Base-by-base conservation (phyloP, 2,888 invertebrate species). In the Thalpophila matura region DNA sequence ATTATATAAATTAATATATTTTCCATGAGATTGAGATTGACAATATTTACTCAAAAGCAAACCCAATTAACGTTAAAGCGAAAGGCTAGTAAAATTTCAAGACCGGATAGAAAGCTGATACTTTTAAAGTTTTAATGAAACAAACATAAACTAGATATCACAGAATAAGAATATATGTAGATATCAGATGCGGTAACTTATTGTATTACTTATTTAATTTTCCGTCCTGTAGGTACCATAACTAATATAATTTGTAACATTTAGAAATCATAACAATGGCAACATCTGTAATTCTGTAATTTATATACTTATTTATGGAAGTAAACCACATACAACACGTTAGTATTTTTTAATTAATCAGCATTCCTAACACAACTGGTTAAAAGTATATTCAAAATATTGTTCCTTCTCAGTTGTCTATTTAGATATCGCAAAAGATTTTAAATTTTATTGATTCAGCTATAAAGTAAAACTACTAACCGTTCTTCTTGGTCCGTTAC, bases 401-500 rank as follows among this genome's bases (percentile, higher is more conserved):
- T 43, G 16, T 31, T 6, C 1, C 12, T 5, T 7, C 7, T 10
- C 12, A 46, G 6, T 54, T 56, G 51, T 5, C 1, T 35, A 26
- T 58, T 38, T 40, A 40, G 1, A 35, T 5, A 29, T 51, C 27
- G 9, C 9, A 14, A 49, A 38, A 49, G 0, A 37, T n/a, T n/a
- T n/a, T 57, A 49, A 62, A 51, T 50, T 60, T 54, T 51, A 35
- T 42, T 61, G n/a, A 57, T 51, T 45, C 33, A 50, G 49, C 45
- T 45, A 71, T 69, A 71, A 79, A 49, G 4, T 0, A 29, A 72
- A 77, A 74, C 58, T 62, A 90, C 91, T 74, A 81, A 94, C 94
- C 92, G 84, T 74, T 73, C 82, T 82, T 27, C 57, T 74, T 46
- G 74, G 78, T 26, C 87, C 85, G 49, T 89, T 89, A 24, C 95